Evolutionary conservation across 1,140 invertebrate species (phyloP).

Genomic region (Leptonema lineaticorne): DNA sequence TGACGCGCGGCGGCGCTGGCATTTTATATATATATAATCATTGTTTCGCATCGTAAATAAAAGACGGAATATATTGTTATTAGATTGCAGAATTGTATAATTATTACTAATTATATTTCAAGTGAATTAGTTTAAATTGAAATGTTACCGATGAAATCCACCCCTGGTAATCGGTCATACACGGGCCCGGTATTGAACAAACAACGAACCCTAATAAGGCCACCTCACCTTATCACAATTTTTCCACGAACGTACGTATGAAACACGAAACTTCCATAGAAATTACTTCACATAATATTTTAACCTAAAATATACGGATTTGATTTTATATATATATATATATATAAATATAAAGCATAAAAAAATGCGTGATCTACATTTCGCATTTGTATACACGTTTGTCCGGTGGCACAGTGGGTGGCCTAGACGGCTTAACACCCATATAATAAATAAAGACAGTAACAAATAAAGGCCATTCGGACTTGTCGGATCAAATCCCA

Average conservation of each 20-base stretch:
- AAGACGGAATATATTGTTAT: too few species aligned
- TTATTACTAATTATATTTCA: too few species aligned
- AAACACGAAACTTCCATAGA: too few species aligned
- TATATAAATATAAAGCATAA: background rate
- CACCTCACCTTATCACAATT: slow-evolving; percentile 23
- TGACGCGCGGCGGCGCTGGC: too few species aligned
- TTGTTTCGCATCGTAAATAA: too few species aligned
- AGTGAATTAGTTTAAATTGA: too few species aligned
- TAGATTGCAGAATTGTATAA: too few species aligned
- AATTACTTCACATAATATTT: too few species aligned
- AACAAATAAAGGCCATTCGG: slow-evolving; percentile 29
- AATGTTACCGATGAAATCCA: background rate
- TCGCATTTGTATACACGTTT: background rate
- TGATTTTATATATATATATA: background rate
- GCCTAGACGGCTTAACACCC: slow-evolving; percentile 2
- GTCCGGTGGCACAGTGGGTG: background rate
- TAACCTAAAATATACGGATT: too few species aligned
- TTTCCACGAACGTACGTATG: slow-evolving; percentile 4
- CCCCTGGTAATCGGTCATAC: slow-evolving; percentile 20
- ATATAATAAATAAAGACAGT: slow-evolving; percentile 24
- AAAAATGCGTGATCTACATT: background rate
- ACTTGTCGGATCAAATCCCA: slow-evolving; percentile 18
- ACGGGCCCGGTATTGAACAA: slow-evolving; percentile 30
- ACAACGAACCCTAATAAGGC: slow-evolving; percentile 33
- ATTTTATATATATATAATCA: too few species aligned